A percentile compares a stretch with the other conserved stretches of the same genome.
Evolutionary conservation across 1,140 invertebrate species (phyloP).

Genomic region (Agrypnia vestita): DNA sequence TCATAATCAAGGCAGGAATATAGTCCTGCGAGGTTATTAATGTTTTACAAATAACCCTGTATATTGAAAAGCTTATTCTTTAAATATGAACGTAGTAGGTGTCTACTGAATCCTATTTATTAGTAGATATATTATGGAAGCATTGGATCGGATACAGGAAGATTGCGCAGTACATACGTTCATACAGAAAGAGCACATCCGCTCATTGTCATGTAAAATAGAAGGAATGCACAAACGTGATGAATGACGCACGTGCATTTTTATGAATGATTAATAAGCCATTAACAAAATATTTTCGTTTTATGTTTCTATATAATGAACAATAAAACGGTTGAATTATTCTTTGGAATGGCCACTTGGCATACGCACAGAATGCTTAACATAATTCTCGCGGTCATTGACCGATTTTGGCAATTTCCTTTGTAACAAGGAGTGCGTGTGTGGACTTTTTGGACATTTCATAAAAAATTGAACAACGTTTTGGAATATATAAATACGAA

Average conservation of each 20-base stretch:
- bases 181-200: slow-evolving; percentile 30
- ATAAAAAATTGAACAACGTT: too few species aligned
- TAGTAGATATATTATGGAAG: neutral
- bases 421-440: neutral
- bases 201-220: slow-evolving; percentile 34
- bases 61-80: too few species aligned
- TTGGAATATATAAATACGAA: too few species aligned
- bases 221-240: slow-evolving; percentile 15
- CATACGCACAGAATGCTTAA: neutral
- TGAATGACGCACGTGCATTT: slow-evolving; percentile 26
- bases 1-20: too few species aligned
- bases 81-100: too few species aligned
- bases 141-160: slow-evolving; percentile 5
- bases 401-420: neutral
- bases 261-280: slow-evolving; percentile 43
- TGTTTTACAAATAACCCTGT: too few species aligned
- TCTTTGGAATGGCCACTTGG: neutral
- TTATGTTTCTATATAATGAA: neutral
- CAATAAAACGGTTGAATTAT: slow-evolving; percentile 29
- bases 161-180: slow-evolving; percentile 15
- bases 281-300: slow-evolving; percentile 16
- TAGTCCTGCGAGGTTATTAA: too few species aligned
- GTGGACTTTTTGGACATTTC: neutral
- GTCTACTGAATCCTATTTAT: too few species aligned
- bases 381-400: slow-evolving; percentile 14